phyloP scores from a whole-genome alignment of 2,888 invertebrate species.

The Anthophora plumipes region DNA sequence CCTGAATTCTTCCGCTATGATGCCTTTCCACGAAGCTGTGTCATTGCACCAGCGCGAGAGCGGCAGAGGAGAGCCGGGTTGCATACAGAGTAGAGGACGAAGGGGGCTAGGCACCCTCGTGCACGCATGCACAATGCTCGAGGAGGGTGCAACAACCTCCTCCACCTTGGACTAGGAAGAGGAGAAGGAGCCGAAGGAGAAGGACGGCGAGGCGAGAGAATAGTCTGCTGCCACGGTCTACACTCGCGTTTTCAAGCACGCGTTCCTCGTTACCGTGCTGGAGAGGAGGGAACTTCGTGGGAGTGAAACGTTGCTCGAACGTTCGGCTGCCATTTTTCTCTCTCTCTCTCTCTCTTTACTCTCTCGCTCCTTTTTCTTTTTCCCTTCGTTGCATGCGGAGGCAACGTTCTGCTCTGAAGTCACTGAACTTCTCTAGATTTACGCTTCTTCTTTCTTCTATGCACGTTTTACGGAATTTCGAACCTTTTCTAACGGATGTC shows the following conservation, averaged over 20 bases:
- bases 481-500: too few species aligned
- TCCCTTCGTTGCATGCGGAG: neutral
- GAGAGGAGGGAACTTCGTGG: conserved; percentile 15
- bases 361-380: too few species aligned
- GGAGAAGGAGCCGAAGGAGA: conserved; percentile 36
- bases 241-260: conserved; percentile 57
- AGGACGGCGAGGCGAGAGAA: conserved; percentile 36
- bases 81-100: conserved; percentile 62
- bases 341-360: too few species aligned
- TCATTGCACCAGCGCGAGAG: conserved; percentile 51
- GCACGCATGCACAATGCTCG: conserved; percentile 69
- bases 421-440: too few species aligned
- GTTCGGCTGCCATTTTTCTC: neutral
- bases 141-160: conserved; percentile 74
- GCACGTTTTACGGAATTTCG: too few species aligned
- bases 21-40: conserved; percentile 49
- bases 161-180: conserved; percentile 63
- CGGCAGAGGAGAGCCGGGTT: conserved; percentile 55
- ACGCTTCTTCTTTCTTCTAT: too few species aligned
- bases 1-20: conserved; percentile 49
- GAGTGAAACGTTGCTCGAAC: conserved; percentile 18
- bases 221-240: conserved; percentile 37
- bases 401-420: neutral
- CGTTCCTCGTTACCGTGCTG: conserved; percentile 31
- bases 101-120: conserved; percentile 67